Conservation (phyloP, 2,888 invertebrate genomes). For the Pseudococcus viburni region DNA sequence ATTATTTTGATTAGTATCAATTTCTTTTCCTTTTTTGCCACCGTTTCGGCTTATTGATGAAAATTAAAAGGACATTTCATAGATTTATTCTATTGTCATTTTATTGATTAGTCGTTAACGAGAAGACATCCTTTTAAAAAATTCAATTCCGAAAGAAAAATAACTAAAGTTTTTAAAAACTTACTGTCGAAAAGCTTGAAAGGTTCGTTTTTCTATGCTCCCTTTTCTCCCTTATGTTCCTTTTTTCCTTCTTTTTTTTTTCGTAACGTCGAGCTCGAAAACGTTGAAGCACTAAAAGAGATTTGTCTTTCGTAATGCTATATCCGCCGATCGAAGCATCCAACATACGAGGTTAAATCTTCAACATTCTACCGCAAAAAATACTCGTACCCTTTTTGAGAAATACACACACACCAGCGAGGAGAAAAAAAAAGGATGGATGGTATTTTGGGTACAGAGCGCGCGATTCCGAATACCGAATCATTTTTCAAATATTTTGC, state of each 20-base stretch:
- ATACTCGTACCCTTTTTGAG: not conserved
- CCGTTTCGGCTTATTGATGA: slow-evolving; percentile 18
- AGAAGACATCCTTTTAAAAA: slow-evolving; percentile 47
- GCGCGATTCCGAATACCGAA: slow-evolving; percentile 37
- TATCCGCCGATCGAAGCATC: slow-evolving; percentile 32
- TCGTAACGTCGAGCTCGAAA: not conserved
- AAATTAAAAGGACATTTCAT: slow-evolving; percentile 40
- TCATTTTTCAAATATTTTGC: slow-evolving; percentile 52
- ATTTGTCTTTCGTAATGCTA: slow-evolving; percentile 29
- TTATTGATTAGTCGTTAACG: slow-evolving; percentile 39
- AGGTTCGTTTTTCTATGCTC: not conserved
- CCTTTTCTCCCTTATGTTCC: not conserved
- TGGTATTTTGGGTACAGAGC: not conserved
- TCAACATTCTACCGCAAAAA: slow-evolving; percentile 26
- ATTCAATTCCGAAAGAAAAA: slow-evolving; percentile 44
- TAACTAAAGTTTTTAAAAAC: slow-evolving; percentile 40
- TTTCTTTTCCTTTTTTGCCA: slow-evolving; percentile 15
- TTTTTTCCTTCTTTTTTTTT: not conserved
- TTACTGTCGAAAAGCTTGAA: slow-evolving; percentile 38
- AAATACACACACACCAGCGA: not conserved
- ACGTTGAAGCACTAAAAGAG: slow-evolving; percentile 38
- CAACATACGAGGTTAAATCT: slow-evolving; percentile 26
- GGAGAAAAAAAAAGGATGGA: not conserved
- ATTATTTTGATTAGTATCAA: slow-evolving; percentile 48
- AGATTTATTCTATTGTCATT: slow-evolving; percentile 48